A percentile compares a stretch with the other conserved stretches of the same genome.
Evolutionary conservation across 1,140 invertebrate species (phyloP).

Genomic region (Philotrypesis tridentata): DNA sequence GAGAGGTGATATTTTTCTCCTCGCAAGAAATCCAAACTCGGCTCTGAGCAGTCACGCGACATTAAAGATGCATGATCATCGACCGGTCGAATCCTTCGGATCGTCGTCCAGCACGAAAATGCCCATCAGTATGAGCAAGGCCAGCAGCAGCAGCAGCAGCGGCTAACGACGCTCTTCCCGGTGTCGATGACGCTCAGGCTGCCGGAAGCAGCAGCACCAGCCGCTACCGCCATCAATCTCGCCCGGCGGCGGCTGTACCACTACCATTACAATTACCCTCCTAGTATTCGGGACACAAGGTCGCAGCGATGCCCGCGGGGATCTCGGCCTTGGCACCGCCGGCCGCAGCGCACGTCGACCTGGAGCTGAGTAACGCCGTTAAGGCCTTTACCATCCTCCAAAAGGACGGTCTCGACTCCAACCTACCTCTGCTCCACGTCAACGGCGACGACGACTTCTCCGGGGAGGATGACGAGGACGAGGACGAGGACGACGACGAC

Average conservation of each 20-base stretch:
- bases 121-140: neutral
- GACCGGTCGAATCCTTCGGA: conserved; percentile 34
- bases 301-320: conserved; percentile 59
- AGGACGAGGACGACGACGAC: conserved; percentile 52
- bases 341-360: conserved; percentile 49
- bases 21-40: conserved; percentile 43
- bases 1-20: conserved; percentile 19
- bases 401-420: conserved; percentile 63
- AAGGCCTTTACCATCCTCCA: conserved; percentile 66
- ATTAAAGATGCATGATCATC: conserved; percentile 54
- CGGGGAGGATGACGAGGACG: conserved; percentile 42
- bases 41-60: conserved; percentile 56
- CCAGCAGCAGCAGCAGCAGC: neutral
- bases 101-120: conserved; percentile 2
- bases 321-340: conserved; percentile 60
- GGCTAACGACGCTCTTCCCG: neutral
- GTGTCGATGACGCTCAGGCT: conserved; percentile 14
- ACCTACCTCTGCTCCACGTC: conserved; percentile 63
- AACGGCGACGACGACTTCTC: neutral
- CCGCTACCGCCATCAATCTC: neutral
- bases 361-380: conserved; percentile 55
- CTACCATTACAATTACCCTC: neutral
- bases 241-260: neutral
- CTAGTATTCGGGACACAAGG: neutral
- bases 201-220: conserved; percentile 1